Conservation (phyloP, 2,888 invertebrate species). For the Pseudanteris insignis region DNA sequence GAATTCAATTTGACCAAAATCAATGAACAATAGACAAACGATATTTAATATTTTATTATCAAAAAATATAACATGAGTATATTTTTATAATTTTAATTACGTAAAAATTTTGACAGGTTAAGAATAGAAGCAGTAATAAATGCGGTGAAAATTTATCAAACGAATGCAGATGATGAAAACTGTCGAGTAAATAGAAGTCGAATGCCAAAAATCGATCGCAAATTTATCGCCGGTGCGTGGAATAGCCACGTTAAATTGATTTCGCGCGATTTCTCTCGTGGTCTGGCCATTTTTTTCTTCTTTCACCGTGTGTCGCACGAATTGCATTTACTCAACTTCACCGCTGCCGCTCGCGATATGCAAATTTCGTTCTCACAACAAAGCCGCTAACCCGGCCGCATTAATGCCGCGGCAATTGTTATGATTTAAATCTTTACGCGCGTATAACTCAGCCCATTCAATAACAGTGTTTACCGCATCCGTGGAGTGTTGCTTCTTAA, state of each 20-base stretch:
- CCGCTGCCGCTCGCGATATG: conserved; percentile 30
- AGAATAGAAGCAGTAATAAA: too few species aligned
- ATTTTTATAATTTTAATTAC: neutral
- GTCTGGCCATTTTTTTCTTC: too few species aligned
- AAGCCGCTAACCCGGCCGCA: conserved; percentile 30
- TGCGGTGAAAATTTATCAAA: too few species aligned
- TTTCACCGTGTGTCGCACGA: conserved; percentile 24
- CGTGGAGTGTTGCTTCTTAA: conserved; percentile 26
- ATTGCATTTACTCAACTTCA: conserved; percentile 28
- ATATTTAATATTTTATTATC: too few species aligned
- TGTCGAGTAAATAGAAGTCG: conserved; percentile 6
- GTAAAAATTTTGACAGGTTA: too few species aligned
- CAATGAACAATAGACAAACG: too few species aligned
- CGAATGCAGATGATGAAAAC: too few species aligned
- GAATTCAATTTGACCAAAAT: too few species aligned
- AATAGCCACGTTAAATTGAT: conserved; percentile 22
- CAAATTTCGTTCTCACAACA: conserved; percentile 38
- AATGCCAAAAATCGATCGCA: conserved; percentile 11
- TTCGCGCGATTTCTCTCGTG: conserved; percentile 22
- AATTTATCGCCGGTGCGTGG: conserved; percentile 8
- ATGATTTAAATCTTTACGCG: conserved; percentile 34
- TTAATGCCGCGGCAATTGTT: conserved; percentile 36
- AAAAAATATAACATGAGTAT: neutral
- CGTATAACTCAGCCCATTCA: conserved; percentile 32
- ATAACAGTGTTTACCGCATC: conserved; percentile 38